Base-by-base conservation (phyloP, 2,888 invertebrate species). In the Pollenia griseotomentosa region DNA sequence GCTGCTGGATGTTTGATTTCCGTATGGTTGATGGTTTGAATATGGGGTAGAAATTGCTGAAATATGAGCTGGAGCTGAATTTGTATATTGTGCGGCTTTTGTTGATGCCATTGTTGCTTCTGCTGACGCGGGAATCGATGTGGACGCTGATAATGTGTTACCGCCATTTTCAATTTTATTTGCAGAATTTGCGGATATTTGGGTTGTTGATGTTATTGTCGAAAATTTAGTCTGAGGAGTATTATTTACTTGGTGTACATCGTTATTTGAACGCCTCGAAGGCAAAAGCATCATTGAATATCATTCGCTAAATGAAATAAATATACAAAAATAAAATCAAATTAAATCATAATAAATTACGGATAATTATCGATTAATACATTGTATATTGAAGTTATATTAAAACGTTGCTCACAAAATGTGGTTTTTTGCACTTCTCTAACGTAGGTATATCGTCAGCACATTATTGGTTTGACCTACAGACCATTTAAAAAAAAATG, bases 281-380 rank as follows among this genome's bases (percentile, higher is more conserved):
- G 93, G 93, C 93, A 93, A 91, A 90, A 93, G 91, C 93, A 93
- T 93, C 90, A 90, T 93, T 92, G 89, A 91, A 90, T 90, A 89
- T 90, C 93, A 92, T 93, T 91, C 92, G 92, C 92, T 91, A 33
- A 1, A 33, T 6, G 89, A 63, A 90, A 86, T 33, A 44, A 10
- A 83, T 10, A 81, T 3, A 77, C 61, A 71, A 75, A 46, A 46
- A 57, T 11, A 70, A 59, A 57, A 23, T 57, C 8, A 33, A 6
- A 11, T 0, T 19, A 11, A 23, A 57, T 9, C 16, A 10, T 2
- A 19, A 10, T 57, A 23, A 19, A 33, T 6, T 33, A 33, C 33
- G 0, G 33, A 33, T 5, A 33, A 6, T 33, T 23, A 23, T 23
- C 23, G 23, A 6, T 33, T 33, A 0, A 6, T 6, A 33, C 5